Base-by-base conservation (phyloP, 2,113 vertebrate genomes). In the Gasterosteus nipponicus region DNA sequence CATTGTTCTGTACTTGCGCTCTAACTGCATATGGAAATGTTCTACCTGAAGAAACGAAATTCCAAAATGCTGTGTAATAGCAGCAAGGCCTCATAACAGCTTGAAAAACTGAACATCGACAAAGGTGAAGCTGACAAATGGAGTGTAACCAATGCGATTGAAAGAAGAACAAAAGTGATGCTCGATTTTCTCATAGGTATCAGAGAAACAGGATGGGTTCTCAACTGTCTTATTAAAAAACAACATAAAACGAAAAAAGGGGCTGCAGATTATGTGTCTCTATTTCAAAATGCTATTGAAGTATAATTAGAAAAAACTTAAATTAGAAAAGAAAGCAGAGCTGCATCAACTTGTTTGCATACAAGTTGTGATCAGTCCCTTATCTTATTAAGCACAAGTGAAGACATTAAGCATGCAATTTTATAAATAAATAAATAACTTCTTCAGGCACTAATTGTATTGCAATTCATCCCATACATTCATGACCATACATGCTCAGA, bases 91-190 rank as follows among this genome's bases (percentile, higher is more conserved):
- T 76, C 53, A 51, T 29, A 31, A 46, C 14, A 66, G 39, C 33
- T 56, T 69, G 18, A 58, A 19, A 64, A 74, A 73, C 16, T 26
- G 31, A 41, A 74, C 39, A 51, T 26, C 41, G 51, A 38, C 18
- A 58, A 38, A 3, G 14, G 15, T 0, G 9, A 44, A 3, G 2
- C 33, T 51, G 15, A 67, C 18, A 42, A 54, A 77, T 38, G 0
- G 1, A 38, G 2, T 2, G 12, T 4, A 62, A 49, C 56, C 16
- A 18, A 53, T 59, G 33, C 10, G 65, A 65, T 44, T 15, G 49
- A 69, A 29, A 16, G 47, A 15, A 44, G 33, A 61, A 62, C 19
- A 69, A 67, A 73, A 57, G 12, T 39, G 16, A 42, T 61, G 14
- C 12, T 49, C 18, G 18, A 8, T 12, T 39, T 49, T 22, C 5